Conservation (phyloP, 2,113 vertebrate genomes). For the Hiodon alosoides region DNA sequence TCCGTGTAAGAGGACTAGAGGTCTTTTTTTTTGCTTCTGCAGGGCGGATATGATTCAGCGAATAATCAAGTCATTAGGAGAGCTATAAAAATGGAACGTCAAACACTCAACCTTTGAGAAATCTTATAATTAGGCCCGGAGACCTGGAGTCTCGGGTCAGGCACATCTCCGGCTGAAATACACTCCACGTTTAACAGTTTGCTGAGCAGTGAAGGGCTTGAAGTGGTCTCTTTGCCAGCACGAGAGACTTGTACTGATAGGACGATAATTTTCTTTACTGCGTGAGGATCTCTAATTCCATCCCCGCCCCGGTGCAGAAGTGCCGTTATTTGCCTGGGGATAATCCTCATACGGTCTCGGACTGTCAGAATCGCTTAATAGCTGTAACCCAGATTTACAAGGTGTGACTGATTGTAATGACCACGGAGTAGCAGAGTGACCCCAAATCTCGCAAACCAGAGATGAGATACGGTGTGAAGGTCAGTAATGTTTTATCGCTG, state of each 20-base stretch:
- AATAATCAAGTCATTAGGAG: too few species aligned
- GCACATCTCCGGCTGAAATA: too few species aligned
- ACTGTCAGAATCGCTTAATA: conserved; percentile 17
- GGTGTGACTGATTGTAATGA: conserved; percentile 8
- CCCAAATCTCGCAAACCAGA: neutral
- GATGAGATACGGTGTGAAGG: neutral
- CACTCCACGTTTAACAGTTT: conserved; percentile 3
- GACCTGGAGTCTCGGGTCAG: too few species aligned
- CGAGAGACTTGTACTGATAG: neutral
- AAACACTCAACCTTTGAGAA: too few species aligned
- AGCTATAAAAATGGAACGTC: too few species aligned
- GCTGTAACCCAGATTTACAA: conserved; percentile 1
- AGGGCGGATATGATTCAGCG: too few species aligned
- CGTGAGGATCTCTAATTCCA: neutral
- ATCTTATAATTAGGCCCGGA: too few species aligned
- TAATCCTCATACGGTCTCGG: neutral
- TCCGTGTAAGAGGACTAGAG: too few species aligned
- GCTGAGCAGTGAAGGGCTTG: neutral
- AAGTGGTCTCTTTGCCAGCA: neutral
- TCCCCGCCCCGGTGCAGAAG: neutral
- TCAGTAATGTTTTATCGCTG: conserved; percentile 12
- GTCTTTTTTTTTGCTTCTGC: too few species aligned
- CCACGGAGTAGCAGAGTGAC: conserved; percentile 1
- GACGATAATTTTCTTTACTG: conserved; percentile 8
- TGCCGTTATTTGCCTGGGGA: neutral